Evolutionary conservation across 2,113 vertebrate species (phyloP).

Genomic region (Aldabrachelys gigantea): DNA sequence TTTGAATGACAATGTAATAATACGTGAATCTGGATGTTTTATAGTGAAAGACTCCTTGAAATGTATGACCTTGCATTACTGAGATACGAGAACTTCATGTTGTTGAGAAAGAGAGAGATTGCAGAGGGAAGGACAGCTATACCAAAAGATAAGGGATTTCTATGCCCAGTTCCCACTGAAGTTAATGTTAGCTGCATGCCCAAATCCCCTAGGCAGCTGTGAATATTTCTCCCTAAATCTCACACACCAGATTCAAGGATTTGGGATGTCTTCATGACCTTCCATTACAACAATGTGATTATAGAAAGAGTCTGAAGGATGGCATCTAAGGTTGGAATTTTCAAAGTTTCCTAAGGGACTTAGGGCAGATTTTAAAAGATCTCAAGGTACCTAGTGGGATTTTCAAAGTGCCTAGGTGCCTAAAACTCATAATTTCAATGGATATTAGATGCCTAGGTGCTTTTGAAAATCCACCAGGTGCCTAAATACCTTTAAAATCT

Average conservation of each 20-base stretch:
- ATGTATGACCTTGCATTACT: too few relatives aligned
- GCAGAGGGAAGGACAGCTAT: too few relatives aligned
- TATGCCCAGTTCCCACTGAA: too few relatives aligned
- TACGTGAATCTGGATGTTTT: too few relatives aligned
- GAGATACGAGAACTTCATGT: too few relatives aligned
- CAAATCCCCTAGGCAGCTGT: not conserved
- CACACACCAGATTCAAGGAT: not conserved
- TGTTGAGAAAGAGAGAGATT: too few relatives aligned
- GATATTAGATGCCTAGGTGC: not conserved
- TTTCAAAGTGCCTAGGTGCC: not conserved
- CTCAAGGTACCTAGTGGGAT: not conserved
- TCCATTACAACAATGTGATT: not conserved
- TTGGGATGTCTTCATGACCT: not conserved
- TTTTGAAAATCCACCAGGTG: not conserved
- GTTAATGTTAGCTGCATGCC: too few relatives aligned
- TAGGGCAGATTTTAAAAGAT: not conserved
- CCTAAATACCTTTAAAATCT: not conserved
- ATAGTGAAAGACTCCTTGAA: too few relatives aligned
- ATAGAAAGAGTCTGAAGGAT: not conserved
- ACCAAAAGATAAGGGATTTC: too few relatives aligned
- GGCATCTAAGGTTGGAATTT: not conserved
- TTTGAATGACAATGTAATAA: too few relatives aligned
- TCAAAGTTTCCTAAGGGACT: not conserved
- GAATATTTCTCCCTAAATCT: not conserved
- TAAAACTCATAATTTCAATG: not conserved